Evolutionary conservation across 2,888 invertebrate species (phyloP).

Genomic region (Abrostola tripartita): DNA sequence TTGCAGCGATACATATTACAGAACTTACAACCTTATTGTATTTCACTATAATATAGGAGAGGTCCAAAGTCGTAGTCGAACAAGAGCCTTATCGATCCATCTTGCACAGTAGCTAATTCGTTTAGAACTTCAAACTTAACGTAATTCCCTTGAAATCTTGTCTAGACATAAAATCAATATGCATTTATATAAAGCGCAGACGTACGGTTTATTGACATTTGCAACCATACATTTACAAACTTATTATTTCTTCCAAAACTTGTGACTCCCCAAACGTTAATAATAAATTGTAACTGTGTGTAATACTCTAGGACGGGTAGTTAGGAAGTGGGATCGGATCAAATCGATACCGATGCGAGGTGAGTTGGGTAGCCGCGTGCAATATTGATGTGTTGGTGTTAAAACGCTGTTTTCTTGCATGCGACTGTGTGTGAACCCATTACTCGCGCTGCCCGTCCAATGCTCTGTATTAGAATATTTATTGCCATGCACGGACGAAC

Average conservation of each 20-base stretch:
- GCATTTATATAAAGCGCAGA: conserved; percentile 42
- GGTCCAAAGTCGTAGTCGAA: too few species aligned
- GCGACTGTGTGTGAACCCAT: neutral
- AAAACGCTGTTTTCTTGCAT: neutral
- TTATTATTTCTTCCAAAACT: conserved; percentile 6
- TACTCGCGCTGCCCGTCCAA: neutral
- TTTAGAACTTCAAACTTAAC: conserved; percentile 36
- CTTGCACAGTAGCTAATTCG: conserved; percentile 35
- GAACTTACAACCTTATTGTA: neutral
- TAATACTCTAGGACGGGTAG: conserved; percentile 16
- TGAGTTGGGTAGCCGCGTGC: conserved; percentile 38
- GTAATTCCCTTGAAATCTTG: conserved; percentile 33
- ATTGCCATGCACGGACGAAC: neutral
- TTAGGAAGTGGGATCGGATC: conserved; percentile 18
- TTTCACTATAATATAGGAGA: neutral
- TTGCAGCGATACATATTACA: neutral
- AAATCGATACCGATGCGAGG: conserved; percentile 34
- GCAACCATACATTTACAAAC: conserved; percentile 6
- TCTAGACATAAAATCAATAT: conserved; percentile 52
- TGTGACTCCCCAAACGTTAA: conserved; percentile 10
- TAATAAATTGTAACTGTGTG: conserved; percentile 28
- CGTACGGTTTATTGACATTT: conserved; percentile 49
- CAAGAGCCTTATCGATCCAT: conserved; percentile 35
- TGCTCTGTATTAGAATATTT: neutral
- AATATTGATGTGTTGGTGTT: conserved; percentile 20